Percentiles rank a stretch among this genome's conserved stretches.
These are phyloP conservation scores for Popillia japonica DNA, from an alignment of 1,140 invertebrate species.

Conservation along the genomic window DNA sequence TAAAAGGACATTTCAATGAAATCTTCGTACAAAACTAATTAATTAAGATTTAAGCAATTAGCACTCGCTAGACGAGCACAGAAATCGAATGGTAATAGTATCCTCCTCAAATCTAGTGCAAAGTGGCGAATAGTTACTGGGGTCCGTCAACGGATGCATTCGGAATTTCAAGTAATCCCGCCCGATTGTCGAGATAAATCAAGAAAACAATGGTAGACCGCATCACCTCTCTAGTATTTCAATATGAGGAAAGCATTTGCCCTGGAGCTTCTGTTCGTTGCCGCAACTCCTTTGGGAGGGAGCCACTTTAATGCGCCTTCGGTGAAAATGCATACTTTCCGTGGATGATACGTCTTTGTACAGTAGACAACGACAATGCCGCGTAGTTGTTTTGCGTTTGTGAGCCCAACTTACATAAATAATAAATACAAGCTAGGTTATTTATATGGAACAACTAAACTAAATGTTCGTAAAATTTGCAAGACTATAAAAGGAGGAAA, in stretches of 20 bases:
- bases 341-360: background rate
- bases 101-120: background rate
- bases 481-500: too few species aligned
- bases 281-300: background rate
- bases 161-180: background rate
- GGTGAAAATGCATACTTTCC: conserved; percentile 9
- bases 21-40: conserved; percentile 8
- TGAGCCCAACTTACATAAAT: background rate
- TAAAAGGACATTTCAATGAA: background rate
- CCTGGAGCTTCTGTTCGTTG: background rate
- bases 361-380: background rate
- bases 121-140: background rate
- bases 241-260: background rate
- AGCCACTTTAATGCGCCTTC: background rate
- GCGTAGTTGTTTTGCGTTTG: background rate
- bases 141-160: background rate
- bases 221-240: background rate
- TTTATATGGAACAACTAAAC: too few species aligned
- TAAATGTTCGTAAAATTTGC: background rate
- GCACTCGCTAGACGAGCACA: background rate
- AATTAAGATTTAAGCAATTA: background rate
- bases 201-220: conserved; percentile 5
- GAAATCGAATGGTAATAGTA: background rate
- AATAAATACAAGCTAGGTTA: background rate
- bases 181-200: background rate